Evolutionary conservation across 2,888 invertebrate genomes (phyloP), one percentile per base, ranked within the genome.

Genomic region (Criorhina ranunculi): DNA sequence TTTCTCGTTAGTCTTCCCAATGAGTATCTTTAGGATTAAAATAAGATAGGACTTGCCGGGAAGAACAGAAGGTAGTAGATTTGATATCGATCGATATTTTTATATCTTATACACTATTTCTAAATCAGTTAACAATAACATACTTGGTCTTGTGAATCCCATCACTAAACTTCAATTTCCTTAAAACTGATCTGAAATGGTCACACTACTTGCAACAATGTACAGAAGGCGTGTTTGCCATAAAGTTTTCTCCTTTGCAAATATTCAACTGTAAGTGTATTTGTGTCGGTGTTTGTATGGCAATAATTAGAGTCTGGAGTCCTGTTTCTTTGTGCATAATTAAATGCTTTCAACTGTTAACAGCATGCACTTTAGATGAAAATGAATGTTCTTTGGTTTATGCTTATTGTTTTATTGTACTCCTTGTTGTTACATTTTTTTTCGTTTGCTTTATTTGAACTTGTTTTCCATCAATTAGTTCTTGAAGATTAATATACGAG

Each of bases 311-410:
- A n/a, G 79, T 70, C 72, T 57, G 40, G 72, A 72, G 33, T 72
- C 57, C 53, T 79, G 64, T 66, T 79, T 57, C 79, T 79, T 79
- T 79, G 72, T 66, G 79, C 72, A 72, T 79, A 79, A 79, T 79
- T 79, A 66, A 79, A 79, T 79, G 79, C 64, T 79, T 72, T 79
- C 64, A 79, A 59, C 79, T 79, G 79, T 79, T 72, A 79, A 79
- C 72, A 62, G 69, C 46, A 46, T 62, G 70, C 55, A 53, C 62
- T 59, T 35, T 29, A 35, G 53, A 57, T 57, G 62, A 40, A 46
- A 53, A 69, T 53, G 60, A 60, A 62, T 69, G 77, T 70, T 78
- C 55, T 46, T 31, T 42, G 60, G 66, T 66, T 75, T 55, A 57
- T 46, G 46, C 35, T 44, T 67, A 29, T 66, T 53, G 15, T 59